Evolutionary conservation across 2,797 vertebrate genomes (phyloP).

Genomic region (Hafferia zeledoni): DNA sequence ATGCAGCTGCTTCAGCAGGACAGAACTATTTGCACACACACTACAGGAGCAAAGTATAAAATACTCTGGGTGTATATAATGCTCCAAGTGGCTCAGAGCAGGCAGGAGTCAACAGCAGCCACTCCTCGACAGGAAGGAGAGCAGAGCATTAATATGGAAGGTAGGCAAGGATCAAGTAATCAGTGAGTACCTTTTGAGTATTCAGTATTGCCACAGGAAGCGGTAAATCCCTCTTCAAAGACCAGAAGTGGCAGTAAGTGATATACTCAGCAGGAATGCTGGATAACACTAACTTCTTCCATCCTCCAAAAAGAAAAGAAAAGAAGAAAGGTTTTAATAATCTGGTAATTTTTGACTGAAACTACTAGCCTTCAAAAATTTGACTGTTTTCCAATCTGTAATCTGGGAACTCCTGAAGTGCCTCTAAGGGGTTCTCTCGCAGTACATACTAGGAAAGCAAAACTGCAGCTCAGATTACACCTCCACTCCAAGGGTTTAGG

Average conservation of each 20-base stretch:
- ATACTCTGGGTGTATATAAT: background rate
- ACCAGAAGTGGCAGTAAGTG: slow-evolving; percentile 27
- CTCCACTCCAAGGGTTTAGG: background rate
- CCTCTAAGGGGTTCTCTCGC: background rate
- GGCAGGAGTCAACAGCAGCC: background rate
- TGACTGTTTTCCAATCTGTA: background rate
- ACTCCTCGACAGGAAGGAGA: background rate
- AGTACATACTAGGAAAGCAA: background rate
- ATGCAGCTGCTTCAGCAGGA: background rate
- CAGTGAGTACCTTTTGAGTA: slow-evolving; percentile 36
- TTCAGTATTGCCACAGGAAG: slow-evolving; percentile 38
- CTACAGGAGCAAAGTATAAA: background rate
- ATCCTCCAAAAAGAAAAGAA: slow-evolving; percentile 56
- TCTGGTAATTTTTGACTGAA: background rate
- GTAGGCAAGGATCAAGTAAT: slow-evolving; percentile 18
- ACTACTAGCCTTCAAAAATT: background rate
- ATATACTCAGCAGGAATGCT: slow-evolving; percentile 27
- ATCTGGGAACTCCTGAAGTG: background rate
- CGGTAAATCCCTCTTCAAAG: slow-evolving; percentile 40
- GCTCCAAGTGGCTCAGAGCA: background rate
- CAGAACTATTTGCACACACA: background rate
- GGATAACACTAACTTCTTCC: slow-evolving; percentile 50
- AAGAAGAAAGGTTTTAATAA: slow-evolving; percentile 34
- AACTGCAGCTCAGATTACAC: background rate
- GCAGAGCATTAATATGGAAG: background rate